Evolutionary conservation across 1,140 invertebrate genomes (phyloP).

Genomic region (Dysdera silvatica): DNA sequence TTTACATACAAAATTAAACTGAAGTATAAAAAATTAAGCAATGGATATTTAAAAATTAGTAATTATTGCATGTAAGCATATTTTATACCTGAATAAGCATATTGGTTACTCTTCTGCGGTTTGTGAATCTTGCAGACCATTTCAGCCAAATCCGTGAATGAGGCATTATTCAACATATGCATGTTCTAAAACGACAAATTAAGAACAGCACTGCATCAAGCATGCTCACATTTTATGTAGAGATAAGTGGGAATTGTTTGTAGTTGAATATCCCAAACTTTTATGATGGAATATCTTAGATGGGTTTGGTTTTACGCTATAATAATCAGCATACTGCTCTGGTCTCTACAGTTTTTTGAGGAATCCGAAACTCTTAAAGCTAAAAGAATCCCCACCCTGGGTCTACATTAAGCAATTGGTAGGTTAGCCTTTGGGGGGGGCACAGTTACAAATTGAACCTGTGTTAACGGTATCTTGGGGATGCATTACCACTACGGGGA

Average conservation of each 20-base stretch:
- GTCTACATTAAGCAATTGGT: too few relatives aligned
- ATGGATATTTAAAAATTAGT: constrained; percentile 27
- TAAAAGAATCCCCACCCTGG: too few relatives aligned
- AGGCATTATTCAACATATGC: constrained; percentile 42
- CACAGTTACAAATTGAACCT: too few relatives aligned
- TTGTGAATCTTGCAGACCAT: constrained; percentile 84
- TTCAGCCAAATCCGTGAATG: constrained; percentile 91
- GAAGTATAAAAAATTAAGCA: not conserved
- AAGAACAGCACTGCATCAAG: constrained; percentile 26
- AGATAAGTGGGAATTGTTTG: too few relatives aligned
- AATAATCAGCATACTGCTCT: not conserved
- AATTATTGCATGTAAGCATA: constrained; percentile 31
- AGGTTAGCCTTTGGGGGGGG: too few relatives aligned
- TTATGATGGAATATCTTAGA: not conserved
- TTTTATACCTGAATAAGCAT: constrained; percentile 17
- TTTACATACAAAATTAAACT: constrained; percentile 41
- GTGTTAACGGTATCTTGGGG: too few relatives aligned
- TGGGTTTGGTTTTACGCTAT: not conserved
- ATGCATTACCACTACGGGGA: too few relatives aligned
- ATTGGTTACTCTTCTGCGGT: constrained; percentile 32
- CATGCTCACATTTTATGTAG: constrained; percentile 34
- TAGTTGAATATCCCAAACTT: not conserved
- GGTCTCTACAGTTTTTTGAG: too few relatives aligned
- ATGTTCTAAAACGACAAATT: constrained; percentile 8
- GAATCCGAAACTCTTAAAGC: too few relatives aligned